A percentile compares a stretch with the other conserved stretches of the same genome.
Conservation (phyloP, 2,113 vertebrate species). For the Gobiocypris rarus region DNA sequence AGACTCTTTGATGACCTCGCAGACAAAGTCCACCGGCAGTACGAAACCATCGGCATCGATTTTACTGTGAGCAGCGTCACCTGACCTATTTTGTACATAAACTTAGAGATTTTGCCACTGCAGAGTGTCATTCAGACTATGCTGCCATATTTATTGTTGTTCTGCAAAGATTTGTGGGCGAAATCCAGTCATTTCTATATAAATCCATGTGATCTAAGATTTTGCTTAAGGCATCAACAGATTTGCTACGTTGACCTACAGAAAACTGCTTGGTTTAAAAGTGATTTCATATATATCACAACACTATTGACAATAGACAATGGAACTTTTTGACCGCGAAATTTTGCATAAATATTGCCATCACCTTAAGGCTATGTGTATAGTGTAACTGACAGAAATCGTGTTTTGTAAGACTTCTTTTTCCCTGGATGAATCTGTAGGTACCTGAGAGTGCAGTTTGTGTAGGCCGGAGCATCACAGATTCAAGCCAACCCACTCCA, state of each 20-base stretch:
- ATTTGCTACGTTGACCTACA: background rate
- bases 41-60: slow-evolving; percentile 92
- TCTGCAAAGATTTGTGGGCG: background rate
- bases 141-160: background rate
- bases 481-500: slow-evolving; percentile 68
- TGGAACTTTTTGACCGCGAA: background rate
- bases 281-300: background rate
- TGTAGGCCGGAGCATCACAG: slow-evolving; percentile 78
- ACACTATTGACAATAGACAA: background rate
- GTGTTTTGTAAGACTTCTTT: slow-evolving; percentile 1
- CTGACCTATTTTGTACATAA: background rate
- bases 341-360: background rate
- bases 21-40: slow-evolving; percentile 92
- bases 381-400: background rate
- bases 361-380: too few species aligned
- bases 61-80: slow-evolving; percentile 82
- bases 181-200: background rate
- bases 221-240: background rate
- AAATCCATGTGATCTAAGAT: background rate
- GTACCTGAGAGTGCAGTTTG: slow-evolving; percentile 82
- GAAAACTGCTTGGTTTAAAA: background rate
- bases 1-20: slow-evolving; percentile 91
- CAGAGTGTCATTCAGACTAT: background rate
- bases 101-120: background rate
- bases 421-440: slow-evolving; percentile 65